Conservation (phyloP, 2,888 invertebrate genomes). For the Phlogophora meticulosa region DNA sequence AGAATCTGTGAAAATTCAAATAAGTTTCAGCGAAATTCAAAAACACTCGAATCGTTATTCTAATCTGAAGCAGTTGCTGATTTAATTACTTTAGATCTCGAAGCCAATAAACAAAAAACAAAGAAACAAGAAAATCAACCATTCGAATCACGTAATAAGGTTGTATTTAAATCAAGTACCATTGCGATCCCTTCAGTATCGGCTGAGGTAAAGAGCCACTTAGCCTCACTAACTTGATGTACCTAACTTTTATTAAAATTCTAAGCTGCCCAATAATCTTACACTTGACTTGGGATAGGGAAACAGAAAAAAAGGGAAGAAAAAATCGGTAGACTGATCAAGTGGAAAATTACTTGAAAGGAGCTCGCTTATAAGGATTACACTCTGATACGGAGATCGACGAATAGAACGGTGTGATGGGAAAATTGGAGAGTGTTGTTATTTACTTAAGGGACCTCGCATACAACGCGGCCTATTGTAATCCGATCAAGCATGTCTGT, state of each 20-base stretch:
- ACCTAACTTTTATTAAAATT: constrained; percentile 86
- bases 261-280: constrained; percentile 82
- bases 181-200: constrained; percentile 52
- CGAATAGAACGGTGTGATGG: constrained; percentile 10
- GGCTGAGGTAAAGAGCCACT: constrained; percentile 73
- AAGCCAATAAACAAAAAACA: constrained; percentile 48
- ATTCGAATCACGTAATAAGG: constrained; percentile 67
- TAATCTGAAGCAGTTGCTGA: constrained; percentile 52
- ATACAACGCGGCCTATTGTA: no score
- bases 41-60: constrained; percentile 34
- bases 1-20: constrained; percentile 21
- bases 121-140: constrained; percentile 42
- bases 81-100: constrained; percentile 49
- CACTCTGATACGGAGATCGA: constrained; percentile 60
- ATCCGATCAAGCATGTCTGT: no score
- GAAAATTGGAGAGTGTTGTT: not conserved
- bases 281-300: constrained; percentile 81
- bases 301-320: constrained; percentile 71
- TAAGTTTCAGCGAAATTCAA: constrained; percentile 34
- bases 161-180: constrained; percentile 74
- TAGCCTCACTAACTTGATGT: constrained; percentile 75
- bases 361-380: constrained; percentile 71
- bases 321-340: constrained; percentile 81
- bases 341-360: constrained; percentile 86
- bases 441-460: not conserved